Percentiles rank a stretch among this genome's conserved stretches.
Evolutionary conservation across 23 tunicate species (phyloP).

Genomic region (Aplidium turbinatum): DNA sequence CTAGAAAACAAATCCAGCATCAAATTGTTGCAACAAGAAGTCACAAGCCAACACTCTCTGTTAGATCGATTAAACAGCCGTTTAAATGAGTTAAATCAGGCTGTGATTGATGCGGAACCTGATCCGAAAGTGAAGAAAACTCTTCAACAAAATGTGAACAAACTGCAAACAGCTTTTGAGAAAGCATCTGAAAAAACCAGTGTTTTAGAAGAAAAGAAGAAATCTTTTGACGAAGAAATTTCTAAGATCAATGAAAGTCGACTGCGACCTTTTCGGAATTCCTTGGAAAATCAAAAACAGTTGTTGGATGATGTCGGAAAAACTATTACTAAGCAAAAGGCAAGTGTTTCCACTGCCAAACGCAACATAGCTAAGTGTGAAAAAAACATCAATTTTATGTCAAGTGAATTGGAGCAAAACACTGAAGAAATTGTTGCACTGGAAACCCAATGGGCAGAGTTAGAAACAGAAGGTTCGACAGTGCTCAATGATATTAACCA

Average conservation of each 20-base stretch:
- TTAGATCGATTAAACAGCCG: conserved; percentile 35
- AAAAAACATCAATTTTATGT: conserved; percentile 37
- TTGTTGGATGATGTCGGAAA: conserved; percentile 41
- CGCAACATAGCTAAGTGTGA: conserved; percentile 53
- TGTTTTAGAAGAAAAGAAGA: conserved; percentile 47
- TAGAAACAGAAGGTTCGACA: conserved; percentile 52
- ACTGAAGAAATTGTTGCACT: conserved; percentile 38
- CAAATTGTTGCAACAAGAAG: conserved; percentile 50
- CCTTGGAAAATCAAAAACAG: conserved; percentile 38
- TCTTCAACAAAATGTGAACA: conserved; percentile 33
- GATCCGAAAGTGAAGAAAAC: conserved; percentile 43
- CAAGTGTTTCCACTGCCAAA: conserved; percentile 45
- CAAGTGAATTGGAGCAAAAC: conserved; percentile 49
- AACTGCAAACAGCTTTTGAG: conserved; percentile 36
- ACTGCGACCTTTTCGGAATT: conserved; percentile 49
- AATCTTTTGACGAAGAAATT: conserved; percentile 34
- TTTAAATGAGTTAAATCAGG: conserved; percentile 39
- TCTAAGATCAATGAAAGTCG: conserved; percentile 53
- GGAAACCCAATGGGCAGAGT: conserved; percentile 66
- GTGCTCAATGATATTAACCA: conserved; percentile 26
- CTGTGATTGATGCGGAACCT: conserved; percentile 58
- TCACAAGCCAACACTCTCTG: conserved; percentile 31
- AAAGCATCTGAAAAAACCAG: conserved; percentile 37
- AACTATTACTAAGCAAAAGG: conserved; percentile 62
- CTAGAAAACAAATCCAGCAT: conserved; percentile 21